A percentile compares a stretch with the other conserved stretches of the same genome.
Evolutionary conservation across 2,113 vertebrate genomes (phyloP).

Genomic region (Colinus virginianus): DNA sequence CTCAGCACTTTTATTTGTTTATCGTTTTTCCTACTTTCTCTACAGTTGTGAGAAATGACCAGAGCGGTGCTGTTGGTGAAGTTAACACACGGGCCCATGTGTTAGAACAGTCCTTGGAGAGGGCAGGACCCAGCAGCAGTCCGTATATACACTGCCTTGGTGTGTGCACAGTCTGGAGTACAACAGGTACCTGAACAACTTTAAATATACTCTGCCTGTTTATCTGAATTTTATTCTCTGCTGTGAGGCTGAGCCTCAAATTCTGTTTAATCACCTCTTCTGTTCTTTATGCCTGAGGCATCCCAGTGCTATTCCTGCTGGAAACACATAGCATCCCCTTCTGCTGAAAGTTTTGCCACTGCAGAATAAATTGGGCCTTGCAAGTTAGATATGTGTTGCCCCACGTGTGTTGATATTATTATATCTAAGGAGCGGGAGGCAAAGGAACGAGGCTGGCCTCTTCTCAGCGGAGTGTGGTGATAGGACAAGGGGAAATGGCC

Average conservation of each 20-base stretch:
- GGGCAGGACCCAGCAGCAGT: neutral
- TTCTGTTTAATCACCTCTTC: neutral
- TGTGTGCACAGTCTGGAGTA: too few relatives aligned
- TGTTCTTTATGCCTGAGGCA: neutral
- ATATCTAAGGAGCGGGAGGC: too few relatives aligned
- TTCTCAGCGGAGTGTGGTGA: too few relatives aligned
- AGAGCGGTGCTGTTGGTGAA: neutral
- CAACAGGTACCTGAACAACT: neutral
- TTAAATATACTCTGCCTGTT: neutral
- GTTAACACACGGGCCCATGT: rapidly evolving
- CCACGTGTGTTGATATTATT: neutral
- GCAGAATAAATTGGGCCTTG: neutral
- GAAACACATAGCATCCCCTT: neutral
- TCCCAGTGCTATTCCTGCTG: neutral
- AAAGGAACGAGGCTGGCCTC: too few relatives aligned
- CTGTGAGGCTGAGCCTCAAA: neutral
- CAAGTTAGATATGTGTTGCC: neutral
- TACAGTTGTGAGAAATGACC: rapidly evolving
- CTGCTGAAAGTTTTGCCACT: neutral
- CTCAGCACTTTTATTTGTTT: neutral
- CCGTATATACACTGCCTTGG: rapidly evolving
- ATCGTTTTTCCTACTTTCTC: neutral
- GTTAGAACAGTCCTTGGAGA: neutral
- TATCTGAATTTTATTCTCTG: neutral
- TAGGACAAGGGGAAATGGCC: too few relatives aligned